Percentiles rank a stretch among this genome's conserved stretches.
phyloP scores from a whole-genome alignment of 2,888 invertebrate species.

The Phasia obesa region DNA sequence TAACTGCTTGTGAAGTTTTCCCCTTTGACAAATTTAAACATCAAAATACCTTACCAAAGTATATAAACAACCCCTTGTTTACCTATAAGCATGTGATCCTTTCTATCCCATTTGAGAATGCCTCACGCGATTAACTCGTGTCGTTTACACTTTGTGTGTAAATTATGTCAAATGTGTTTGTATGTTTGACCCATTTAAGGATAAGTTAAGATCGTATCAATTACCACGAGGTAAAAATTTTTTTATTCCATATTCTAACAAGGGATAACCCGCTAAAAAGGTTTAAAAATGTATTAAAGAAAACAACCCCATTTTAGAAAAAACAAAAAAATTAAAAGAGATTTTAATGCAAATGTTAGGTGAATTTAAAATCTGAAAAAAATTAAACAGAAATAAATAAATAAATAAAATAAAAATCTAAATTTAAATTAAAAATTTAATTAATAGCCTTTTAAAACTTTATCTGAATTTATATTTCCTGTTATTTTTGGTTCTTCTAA shows the following conservation, averaged over 20 bases:
- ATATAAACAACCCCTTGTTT: not conserved
- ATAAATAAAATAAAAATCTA: too few relatives aligned
- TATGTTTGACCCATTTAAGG: not conserved
- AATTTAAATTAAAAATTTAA: not conserved
- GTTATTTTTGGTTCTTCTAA: too few relatives aligned
- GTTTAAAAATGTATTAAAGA: not conserved
- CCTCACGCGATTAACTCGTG: conserved; percentile 21
- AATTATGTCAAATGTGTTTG: not conserved
- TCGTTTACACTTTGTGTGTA: conserved; percentile 26
- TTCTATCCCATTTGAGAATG: conserved; percentile 43
- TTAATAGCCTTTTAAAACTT: too few relatives aligned
- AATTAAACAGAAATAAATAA: too few relatives aligned
- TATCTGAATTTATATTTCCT: too few relatives aligned
- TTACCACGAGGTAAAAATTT: conserved; percentile 1
- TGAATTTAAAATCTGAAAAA: too few relatives aligned
- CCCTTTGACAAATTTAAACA: not conserved
- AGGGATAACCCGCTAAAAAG: conserved; percentile 34
- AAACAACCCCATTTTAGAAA: too few relatives aligned
- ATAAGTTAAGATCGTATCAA: conserved; percentile 2
- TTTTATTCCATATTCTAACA: conserved; percentile 10
- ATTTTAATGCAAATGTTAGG: too few relatives aligned
- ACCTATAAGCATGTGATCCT: not conserved
- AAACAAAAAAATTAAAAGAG: too few relatives aligned
- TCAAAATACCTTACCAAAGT: not conserved
- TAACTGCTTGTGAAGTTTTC: not conserved